Percentiles rank a stretch among this genome's conserved stretches.
phyloP scores from a whole-genome alignment of 2,113 vertebrate genomes.

The Anas platyrhynchos region DNA sequence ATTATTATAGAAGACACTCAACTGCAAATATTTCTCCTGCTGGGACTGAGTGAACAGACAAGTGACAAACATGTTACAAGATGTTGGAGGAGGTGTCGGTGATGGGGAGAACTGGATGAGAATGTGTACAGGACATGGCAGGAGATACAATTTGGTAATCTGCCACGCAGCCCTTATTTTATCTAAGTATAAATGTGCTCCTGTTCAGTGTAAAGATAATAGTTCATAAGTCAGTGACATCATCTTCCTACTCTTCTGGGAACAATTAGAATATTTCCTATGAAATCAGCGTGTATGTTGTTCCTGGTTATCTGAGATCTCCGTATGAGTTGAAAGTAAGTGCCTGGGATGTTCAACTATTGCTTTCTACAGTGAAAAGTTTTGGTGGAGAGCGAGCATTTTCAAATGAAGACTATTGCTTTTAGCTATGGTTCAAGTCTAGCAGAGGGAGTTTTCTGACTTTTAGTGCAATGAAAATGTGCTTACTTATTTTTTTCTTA shows the following conservation, averaged over 20 bases:
- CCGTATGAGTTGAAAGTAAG: neutral
- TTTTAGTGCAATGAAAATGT: neutral
- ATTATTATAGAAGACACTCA: neutral
- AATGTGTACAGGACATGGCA: neutral
- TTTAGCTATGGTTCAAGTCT: neutral
- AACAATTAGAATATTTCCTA: constrained; percentile 34
- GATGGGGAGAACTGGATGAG: neutral
- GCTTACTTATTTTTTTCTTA: neutral
- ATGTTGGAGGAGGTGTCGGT: neutral
- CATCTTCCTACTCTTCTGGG: neutral
- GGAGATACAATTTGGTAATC: neutral
- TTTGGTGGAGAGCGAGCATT: neutral
- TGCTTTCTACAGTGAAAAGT: neutral
- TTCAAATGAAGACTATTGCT: neutral
- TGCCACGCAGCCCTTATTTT: neutral
- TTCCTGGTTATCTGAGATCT: neutral
- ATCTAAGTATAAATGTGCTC: neutral
- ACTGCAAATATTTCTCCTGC: constrained; percentile 20
- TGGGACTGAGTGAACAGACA: constrained; percentile 12
- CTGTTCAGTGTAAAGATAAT: constrained; percentile 17
- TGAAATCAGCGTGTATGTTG: constrained; percentile 4
- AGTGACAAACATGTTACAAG: neutral
- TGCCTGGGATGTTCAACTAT: neutral
- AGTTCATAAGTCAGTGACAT: neutral
- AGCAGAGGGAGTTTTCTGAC: neutral